These are phyloP conservation scores for Ips typographus DNA, from an alignment of 1,140 invertebrate species.

Conservation along the genomic window DNA sequence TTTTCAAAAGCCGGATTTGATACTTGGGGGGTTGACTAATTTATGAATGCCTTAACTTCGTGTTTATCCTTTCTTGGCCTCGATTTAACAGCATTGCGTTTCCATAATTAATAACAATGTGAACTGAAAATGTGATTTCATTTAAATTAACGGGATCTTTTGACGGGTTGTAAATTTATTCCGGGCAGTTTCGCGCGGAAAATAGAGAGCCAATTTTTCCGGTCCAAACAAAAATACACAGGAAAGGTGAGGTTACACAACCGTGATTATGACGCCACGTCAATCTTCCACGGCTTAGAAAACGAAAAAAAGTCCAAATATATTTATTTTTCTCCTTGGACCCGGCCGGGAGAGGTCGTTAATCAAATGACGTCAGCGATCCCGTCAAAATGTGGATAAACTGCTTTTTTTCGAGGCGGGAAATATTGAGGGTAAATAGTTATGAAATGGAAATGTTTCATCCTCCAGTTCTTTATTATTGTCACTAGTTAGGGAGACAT, in stretches of 20 bases:
- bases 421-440: slow-evolving; percentile 17
- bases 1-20: slow-evolving; percentile 9
- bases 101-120: background rate
- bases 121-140: background rate
- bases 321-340: slow-evolving; percentile 20
- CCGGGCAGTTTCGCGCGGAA: background rate
- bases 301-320: slow-evolving; percentile 6
- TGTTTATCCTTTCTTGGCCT: too few species aligned
- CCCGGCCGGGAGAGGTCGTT: slow-evolving; percentile 4
- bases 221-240: background rate
- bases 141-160: background rate
- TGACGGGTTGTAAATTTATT: slow-evolving; percentile 1
- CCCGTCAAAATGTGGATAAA: slow-evolving; percentile 13
- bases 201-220: background rate
- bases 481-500: too few species aligned
- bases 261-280: slow-evolving; percentile 15
- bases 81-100: background rate
- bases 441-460: slow-evolving; percentile 7
- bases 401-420: slow-evolving; percentile 4
- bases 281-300: slow-evolving; percentile 10
- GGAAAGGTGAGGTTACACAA: background rate
- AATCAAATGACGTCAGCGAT: slow-evolving; percentile 10
- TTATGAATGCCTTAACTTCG: too few species aligned
- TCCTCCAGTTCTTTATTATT: background rate
- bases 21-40: background rate